These are phyloP conservation scores for Sus cebifrons DNA, from an alignment of 2,797 vertebrate species.

Conservation along the genomic window DNA sequence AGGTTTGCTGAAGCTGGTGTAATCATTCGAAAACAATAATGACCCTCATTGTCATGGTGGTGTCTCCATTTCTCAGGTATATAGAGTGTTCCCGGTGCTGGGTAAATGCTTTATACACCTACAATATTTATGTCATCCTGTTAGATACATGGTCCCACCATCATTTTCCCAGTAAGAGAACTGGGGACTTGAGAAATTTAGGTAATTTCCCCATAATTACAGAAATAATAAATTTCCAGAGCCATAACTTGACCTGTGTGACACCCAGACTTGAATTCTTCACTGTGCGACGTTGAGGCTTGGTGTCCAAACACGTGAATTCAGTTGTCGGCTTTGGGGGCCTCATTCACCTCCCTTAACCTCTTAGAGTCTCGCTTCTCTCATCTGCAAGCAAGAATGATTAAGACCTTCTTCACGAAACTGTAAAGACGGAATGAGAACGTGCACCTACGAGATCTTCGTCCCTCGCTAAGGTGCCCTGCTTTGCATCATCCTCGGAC, in stretches of 20 bases:
- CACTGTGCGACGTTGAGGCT: neutral
- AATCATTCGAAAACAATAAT: neutral
- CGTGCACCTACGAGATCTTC: neutral
- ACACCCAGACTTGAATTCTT: neutral
- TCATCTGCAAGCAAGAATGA: neutral
- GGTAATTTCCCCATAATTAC: neutral
- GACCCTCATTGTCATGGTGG: neutral
- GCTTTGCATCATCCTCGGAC: neutral
- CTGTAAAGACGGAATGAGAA: conserved; percentile 29
- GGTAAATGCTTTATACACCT: neutral
- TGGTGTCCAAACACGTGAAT: neutral
- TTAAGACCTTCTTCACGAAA: neutral
- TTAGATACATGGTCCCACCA: neutral
- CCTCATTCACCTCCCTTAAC: neutral
- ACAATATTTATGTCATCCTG: neutral
- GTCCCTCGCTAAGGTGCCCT: neutral
- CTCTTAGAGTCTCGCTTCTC: neutral
- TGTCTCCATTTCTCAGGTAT: neutral
- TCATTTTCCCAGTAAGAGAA: conserved; percentile 41
- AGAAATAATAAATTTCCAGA: neutral
- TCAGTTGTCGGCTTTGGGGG: neutral
- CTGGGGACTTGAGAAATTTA: neutral
- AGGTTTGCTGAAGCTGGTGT: neutral
- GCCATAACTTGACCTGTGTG: neutral
- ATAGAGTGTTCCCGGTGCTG: neutral